Conservation (phyloP, 2,888 invertebrate genomes). For the Chymomyza amoena region DNA sequence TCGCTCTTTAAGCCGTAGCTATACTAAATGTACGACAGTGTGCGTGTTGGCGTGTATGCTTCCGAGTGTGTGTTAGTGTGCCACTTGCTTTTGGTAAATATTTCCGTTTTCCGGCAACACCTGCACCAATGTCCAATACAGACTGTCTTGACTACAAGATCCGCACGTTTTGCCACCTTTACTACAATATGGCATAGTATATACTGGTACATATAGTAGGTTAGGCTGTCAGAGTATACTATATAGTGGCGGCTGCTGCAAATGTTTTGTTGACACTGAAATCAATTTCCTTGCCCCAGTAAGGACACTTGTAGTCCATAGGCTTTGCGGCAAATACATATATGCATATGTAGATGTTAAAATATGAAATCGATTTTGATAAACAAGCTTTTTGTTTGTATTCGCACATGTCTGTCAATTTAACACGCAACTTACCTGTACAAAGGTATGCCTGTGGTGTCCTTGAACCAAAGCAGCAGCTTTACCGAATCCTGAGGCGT, state of each 20-base stretch:
- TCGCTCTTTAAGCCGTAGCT: neutral
- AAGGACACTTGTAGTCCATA: neutral
- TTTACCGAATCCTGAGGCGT: slow-evolving; percentile 85
- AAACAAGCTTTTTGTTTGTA: neutral
- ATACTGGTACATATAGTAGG: neutral
- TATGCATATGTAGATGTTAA: neutral
- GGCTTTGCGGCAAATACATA: neutral
- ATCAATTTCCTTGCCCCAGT: neutral
- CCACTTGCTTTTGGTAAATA: slow-evolving; percentile 38
- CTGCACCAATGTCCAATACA: neutral
- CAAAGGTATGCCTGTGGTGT: slow-evolving; percentile 89
- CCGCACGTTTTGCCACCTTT: neutral
- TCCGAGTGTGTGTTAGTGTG: slow-evolving; percentile 20
- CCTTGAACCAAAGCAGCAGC: slow-evolving; percentile 95
- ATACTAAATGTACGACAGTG: neutral
- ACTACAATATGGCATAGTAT: too few relatives aligned
- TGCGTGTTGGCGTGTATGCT: neutral
- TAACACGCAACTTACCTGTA: slow-evolving; percentile 84
- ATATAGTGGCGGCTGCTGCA: neutral
- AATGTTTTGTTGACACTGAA: neutral
- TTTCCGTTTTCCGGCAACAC: slow-evolving; percentile 41
- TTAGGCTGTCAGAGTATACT: neutral
- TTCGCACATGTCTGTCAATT: neutral
- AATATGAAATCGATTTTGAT: neutral
- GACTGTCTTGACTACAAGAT: slow-evolving; percentile 5